Base-by-base conservation (phyloP, 2,113 vertebrate genomes). In the Petroica traversi region DNA sequence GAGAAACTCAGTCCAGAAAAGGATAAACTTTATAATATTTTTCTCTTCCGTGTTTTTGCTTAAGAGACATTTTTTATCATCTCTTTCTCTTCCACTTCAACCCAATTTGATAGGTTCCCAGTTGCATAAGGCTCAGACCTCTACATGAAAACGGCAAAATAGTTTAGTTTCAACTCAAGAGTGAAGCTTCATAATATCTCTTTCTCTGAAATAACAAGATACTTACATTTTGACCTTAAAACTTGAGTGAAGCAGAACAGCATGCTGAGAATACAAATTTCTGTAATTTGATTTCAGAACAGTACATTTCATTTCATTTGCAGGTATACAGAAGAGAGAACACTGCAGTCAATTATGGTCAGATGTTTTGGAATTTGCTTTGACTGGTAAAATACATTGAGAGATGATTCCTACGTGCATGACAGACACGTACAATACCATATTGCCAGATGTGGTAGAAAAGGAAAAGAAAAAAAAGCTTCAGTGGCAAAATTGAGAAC, bases 241-340 rank as follows among this genome's bases (percentile, higher is more conserved):
- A 55, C 49, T 54, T 82, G 68, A 91, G 41, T 77, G 84, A 96
- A 88, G 61, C 76, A 76, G 49, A 72, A 90, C 69, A 74, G 78
- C 86, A 76, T 74, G 89, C n/a, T 75, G 36, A 96, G 57, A 87
- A 96, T 96, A 57, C 96, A 88, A 97, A 95, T 93, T 94, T 67
- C 78, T 84, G 55, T 95, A 77, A 93, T 96, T 93, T 92, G 45
- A 96, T 93, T 97, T 90, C 68, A 88, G 64, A 96, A 73, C 43
- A 66, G 63, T 68, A 24, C 76, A 80, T 88, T 88, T 91, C 25
- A 55, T 91, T 92, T 96, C n/a, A 81, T 88, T 95, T 96, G 34
- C 58, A 85, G 82, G 25, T 48, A 40, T 57, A 79, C 26, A 85
- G 67, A 93, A 79, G 68, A 88, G 20, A 88, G 23, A 96, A 61